Conservation (phyloP, 1,140 invertebrate species). For the Zelostemma sp. region DNA sequence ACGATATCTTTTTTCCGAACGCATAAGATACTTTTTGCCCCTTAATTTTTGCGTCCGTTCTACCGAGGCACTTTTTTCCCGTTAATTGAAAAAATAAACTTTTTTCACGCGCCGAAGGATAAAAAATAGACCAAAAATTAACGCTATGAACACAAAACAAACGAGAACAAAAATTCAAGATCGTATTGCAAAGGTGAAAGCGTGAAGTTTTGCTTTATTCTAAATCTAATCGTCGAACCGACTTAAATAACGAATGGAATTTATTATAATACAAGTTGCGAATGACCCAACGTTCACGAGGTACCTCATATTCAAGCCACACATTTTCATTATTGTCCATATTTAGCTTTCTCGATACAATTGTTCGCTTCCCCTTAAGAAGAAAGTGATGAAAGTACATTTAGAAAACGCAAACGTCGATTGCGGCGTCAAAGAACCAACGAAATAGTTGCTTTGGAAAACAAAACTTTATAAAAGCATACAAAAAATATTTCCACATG, state of each 20-base stretch:
- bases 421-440: too few species aligned
- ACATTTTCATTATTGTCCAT: slow-evolving; percentile 8
- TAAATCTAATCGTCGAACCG: neutral
- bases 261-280: neutral
- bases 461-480: too few species aligned
- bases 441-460: too few species aligned
- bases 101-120: neutral
- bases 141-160: too few species aligned
- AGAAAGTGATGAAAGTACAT: too few species aligned
- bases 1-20: too few species aligned
- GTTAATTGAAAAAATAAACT: neutral
- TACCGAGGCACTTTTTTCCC: slow-evolving; percentile 4
- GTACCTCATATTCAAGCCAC: neutral
- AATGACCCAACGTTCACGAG: slow-evolving; percentile 1
- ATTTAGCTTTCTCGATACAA: neutral
- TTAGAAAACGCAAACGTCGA: too few species aligned
- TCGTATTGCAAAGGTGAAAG: too few species aligned
- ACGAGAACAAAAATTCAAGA: too few species aligned
- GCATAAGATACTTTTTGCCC: neutral
- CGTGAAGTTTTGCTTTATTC: neutral
- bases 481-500: too few species aligned
- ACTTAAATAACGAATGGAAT: neutral
- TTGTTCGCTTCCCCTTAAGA: too few species aligned
- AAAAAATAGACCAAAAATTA: too few species aligned
- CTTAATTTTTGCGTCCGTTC: neutral